Evolutionary conservation across 37 sponge, comb jelly and placozoan genomes (phyloP), one percentile per base, ranked within the genome.

Genomic region (Haliclona indistincta): DNA sequence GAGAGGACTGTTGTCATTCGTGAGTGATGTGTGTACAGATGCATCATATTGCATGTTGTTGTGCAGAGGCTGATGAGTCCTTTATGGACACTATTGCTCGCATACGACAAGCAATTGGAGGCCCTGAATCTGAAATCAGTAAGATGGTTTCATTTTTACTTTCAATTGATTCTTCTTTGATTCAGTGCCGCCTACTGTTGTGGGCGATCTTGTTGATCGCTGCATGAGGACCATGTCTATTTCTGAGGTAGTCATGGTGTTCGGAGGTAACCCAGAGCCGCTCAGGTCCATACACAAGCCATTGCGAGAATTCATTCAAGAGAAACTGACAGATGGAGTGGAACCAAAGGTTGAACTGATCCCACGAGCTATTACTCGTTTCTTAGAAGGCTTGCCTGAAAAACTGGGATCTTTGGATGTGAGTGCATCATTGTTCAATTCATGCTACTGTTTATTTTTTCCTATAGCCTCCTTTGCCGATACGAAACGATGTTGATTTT

Each of bases 311-410:
- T 86, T 86, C 44, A 2, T 86, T 19, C 25, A 60, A 37, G 81
- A 75, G 17, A 42, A 54, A 39, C 34, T 80, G 36, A 68, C 80
- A 25, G 38, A 69, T 43, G 87, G 87, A 17, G 73, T n/a, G 36
- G 56, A 65, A 38, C 78, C 85, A 4, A 78, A 71, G 17, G 38
- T 36, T 8, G 79, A 78, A 30, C 38, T 43, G 26, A 66, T 52
- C 22, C 51, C 64, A 1, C 29, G 23, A 35, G 78, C 85, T 7
- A 79, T 85, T 20, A 28, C 10, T 0, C 20, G 6, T 28, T 72
- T 85, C 66, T 38, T 78, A 15, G 25, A 17, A 20, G 43, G 44
- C 38, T 63, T 68, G 36, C 32, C 52, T 4, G 43, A 63, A 19
- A 49, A 43, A 20, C 38, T 83, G 2, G 52, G 43, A 22, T 40